Base-by-base conservation (phyloP, 2,113 vertebrate genomes). In the Phrynosoma blainvillii region DNA sequence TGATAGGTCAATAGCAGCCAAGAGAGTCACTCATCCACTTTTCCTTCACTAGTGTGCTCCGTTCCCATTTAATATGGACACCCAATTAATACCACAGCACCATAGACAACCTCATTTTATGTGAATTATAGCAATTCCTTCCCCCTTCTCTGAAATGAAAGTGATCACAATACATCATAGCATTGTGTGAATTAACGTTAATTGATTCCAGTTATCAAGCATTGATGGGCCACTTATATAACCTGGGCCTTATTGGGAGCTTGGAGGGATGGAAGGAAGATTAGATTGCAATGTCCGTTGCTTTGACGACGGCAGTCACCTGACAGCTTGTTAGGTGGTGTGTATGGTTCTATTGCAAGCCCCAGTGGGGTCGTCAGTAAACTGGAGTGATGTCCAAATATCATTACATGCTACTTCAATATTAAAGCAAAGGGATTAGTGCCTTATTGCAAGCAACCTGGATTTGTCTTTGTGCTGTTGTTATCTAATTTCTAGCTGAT, bases 11-110 rank as follows among this genome's bases (percentile, higher is more conserved):
- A 99, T 98, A 97, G 98, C 98, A 98, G 98, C 98, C 98, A 98
- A 98, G 98, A 99, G 98, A 98, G 97, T 98, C 98, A 98, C 97
- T 98, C 98, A 98, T 98, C 98, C 97, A 97, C 97, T 97, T 98
- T 98, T 97, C 97, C 96, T 97, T 98, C 97, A 96, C 92, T 88
- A 94, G 94, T 87, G 93, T 96, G 96, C 97, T 97, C 97, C 96
- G 98, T 98, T 98, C 97, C 98, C 98, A 98, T 99, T 99, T 99
- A 98, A 98, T 99, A 98, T 98, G 98, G 98, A 98, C 98, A 98
- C 98, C 98, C 98, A 99, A 99, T 99, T 99, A 99, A 99, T 97
- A 97, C 97, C 96, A 95, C 96, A 93, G 97, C 95, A 94, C 96
- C 97, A 97, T 96, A 97, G 97, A 97, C 96, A 96, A 97, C 97